Evolutionary conservation across 37 sponge, comb jelly and placozoan genomes (phyloP), one percentile per base, ranked within the genome.

Genomic region (Beroe forskalii): DNA sequence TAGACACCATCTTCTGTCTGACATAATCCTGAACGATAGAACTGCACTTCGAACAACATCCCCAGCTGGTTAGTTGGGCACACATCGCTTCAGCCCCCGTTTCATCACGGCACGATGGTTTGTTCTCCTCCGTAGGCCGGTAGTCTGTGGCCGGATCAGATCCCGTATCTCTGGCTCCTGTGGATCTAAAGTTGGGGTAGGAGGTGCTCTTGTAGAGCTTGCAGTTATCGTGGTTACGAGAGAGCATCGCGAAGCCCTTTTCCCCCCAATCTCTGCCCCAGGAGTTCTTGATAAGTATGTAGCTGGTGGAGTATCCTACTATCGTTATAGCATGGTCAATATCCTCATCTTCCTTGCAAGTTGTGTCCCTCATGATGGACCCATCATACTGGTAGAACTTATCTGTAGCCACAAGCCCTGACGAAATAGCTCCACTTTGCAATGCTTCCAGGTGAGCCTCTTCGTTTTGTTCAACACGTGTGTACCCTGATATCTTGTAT

Each of bases 311-410:
- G n/a, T n/a, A n/a, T n/a, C n/a, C n/a, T n/a, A 36, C 22, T 36
- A 39, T 30, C 1, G 39, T 39, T 32, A 37, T 36, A 35, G 75
- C 39, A 35, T 4, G 31, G 75, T 36, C 35, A 36, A 37, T 36
- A 35, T 20, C 30, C 19, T 72, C 75, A n/a, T n/a, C n/a, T n/a
- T n/a, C 75, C 1, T 20, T 36, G 39, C 75, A 72, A 1, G 75
- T 72, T 3, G 75, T 72, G 40, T 72, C 75, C 38, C 22, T 72
- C 39, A 72, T 32, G 35, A 72, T 36, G 9, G 23, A 20, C 19
- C 38, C 31, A 36, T 72, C 75, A 39, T 72, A 72, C 75, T 72
- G 75, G 75, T 36, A 72, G 39, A 33, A 35, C 75, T 30, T 72
- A 39, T 72, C 75, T 3, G 75, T 72, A 2, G 35, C 75, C 39